Conservation (phyloP, 2,113 vertebrate genomes). For the Heptranchias perlo region DNA sequence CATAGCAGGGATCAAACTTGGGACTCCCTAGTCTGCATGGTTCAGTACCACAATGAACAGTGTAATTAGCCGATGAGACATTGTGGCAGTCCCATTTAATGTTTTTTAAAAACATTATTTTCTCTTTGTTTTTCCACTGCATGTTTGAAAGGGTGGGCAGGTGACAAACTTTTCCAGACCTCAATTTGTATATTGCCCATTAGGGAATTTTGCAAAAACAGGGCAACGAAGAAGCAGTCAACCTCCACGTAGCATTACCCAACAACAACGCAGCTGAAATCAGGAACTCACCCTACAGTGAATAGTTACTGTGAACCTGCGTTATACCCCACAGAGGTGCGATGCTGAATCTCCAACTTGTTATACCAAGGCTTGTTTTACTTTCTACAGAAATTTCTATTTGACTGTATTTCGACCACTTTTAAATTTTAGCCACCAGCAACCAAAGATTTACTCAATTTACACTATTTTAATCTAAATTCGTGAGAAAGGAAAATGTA, state of each 20-base stretch:
- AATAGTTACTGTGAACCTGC: not conserved
- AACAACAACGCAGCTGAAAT: not conserved
- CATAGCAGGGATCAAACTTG: no score
- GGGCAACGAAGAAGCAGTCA: not conserved
- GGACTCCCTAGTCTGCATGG: no score
- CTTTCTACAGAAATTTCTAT: not conserved
- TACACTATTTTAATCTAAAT: not conserved
- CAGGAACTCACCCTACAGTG: not conserved
- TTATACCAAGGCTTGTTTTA: not conserved
- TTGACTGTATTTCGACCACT: not conserved
- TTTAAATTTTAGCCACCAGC: not conserved
- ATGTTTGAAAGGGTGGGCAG: no score
- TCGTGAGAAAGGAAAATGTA: not conserved
- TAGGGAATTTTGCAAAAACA: not conserved
- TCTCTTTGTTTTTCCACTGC: no score
- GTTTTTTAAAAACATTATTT: no score
- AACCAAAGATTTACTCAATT: not conserved
- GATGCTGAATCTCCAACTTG: not conserved
- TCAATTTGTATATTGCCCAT: no score
- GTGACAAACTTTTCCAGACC: no score
- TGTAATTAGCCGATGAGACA: no score
- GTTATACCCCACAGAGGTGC: not conserved
- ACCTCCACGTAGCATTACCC: not conserved
- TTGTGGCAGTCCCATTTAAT: no score
- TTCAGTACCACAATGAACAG: no score